These are phyloP conservation scores for Erpetoichthys calabaricus DNA, from an alignment of 2,797 vertebrate species.

Conservation along the genomic window DNA sequence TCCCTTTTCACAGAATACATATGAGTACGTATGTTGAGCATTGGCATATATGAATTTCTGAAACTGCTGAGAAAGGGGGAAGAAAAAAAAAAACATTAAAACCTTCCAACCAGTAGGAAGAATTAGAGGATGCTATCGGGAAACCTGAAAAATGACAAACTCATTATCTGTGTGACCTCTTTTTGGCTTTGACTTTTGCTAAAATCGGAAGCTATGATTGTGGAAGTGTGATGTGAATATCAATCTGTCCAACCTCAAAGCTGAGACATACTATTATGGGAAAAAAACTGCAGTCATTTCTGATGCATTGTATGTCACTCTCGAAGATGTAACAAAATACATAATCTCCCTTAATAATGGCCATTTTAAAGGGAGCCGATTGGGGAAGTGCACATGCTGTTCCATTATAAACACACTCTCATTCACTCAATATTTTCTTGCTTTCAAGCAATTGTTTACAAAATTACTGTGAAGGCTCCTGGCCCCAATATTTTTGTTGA, in stretches of 20 bases:
- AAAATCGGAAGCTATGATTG: not conserved
- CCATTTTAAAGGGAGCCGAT: constrained; percentile 34
- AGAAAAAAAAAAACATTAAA: not conserved
- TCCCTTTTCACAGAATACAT: not conserved
- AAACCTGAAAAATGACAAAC: not conserved
- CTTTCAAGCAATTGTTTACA: constrained; percentile 12
- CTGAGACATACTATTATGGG: not conserved
- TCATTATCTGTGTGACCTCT: constrained; percentile 1
- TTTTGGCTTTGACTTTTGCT: not conserved
- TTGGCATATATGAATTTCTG: not conserved
- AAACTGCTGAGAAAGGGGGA: not conserved
- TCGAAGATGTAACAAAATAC: constrained; percentile 40
- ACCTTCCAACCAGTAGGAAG: not conserved
- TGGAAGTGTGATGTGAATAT: constrained; percentile 4
- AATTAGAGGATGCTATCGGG: not conserved
- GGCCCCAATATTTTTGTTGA: constrained; percentile 11
- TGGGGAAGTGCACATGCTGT: constrained; percentile 29
- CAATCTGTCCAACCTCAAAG: constrained; percentile 3
- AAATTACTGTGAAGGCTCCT: constrained; percentile 8
- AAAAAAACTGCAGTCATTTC: constrained; percentile 26
- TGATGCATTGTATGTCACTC: constrained; percentile 35
- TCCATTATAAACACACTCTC: constrained; percentile 19
- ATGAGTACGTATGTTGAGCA: not conserved
- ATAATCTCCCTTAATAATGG: constrained; percentile 42
- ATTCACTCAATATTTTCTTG: constrained; percentile 12